Evolutionary conservation across 2,113 vertebrate species (phyloP), one percentile per base, ranked within the genome.

Genomic region (Meriones unguiculatus): DNA sequence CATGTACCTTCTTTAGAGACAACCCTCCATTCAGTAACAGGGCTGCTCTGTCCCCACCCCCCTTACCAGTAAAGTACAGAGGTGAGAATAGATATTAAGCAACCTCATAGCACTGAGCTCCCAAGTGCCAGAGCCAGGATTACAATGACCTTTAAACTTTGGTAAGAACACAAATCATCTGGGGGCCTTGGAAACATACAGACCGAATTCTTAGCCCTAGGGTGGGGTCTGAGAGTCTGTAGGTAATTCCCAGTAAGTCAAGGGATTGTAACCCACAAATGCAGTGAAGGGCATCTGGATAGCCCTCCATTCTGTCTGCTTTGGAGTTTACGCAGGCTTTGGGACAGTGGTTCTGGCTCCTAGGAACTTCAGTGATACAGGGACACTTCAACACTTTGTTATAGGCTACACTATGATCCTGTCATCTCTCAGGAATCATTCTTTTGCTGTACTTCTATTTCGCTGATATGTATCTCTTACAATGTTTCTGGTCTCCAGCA

Each of bases 231-330:
- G 25, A 80, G 76, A 41, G 54, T 38, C 81, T 84, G 81, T 64
- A 84, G 62, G 35, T 25, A 62, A 38, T 64, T 84, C 24, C 59
- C 65, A 46, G 14, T 65, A 46, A 62, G n/a, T 82, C 35, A 82
- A 99, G 98, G 3, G 20, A 99, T 99, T 98, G 99, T 99, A 99
- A 92, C 99, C 98, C 95, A 99, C 98, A 73, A 99, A 98, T 99
- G 99, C 98, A 99, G 81, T 15, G 20, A 69, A 62, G 28, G 73
- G 4, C 50, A 54, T 32, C 20, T 32, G n/a, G 52, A 52, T 64
- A 50, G 1, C n/a, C 28, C 46, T 24, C 11, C 15, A 69, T 62
- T 28, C 46, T 54, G 22, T 75, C 64, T 52, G 82, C n/a, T 72
- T 62, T 67, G 25, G 24, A 67, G 28, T 25, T 13, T 7, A 32